Evolutionary conservation across 2,888 invertebrate genomes (phyloP).

Genomic region (Ellobium chinense): DNA sequence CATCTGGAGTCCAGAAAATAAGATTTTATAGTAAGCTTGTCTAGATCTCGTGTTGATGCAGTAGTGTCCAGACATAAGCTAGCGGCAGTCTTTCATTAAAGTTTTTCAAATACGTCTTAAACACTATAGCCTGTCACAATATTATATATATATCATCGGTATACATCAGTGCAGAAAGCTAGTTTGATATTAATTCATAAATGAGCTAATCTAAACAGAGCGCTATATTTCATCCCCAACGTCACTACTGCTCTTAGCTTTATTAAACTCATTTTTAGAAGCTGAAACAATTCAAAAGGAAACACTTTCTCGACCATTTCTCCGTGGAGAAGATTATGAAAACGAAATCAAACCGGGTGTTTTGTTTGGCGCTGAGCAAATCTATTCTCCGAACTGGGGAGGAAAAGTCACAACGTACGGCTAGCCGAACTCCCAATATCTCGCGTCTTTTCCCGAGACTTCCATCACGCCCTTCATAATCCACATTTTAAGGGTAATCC

Average conservation of each 20-base stretch:
- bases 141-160: too few relatives aligned
- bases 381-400: not conserved
- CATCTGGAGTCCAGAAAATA: too few relatives aligned
- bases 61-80: too few relatives aligned
- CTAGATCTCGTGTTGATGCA: too few relatives aligned
- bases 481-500: slow-evolving; percentile 28
- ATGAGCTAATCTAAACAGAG: too few relatives aligned
- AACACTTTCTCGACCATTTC: not conserved
- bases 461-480: slow-evolving; percentile 30
- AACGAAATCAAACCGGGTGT: slow-evolving; percentile 7
- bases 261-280: not conserved
- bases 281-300: not conserved
- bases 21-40: too few relatives aligned
- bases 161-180: too few relatives aligned
- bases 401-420: not conserved
- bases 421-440: not conserved
- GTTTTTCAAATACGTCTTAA: too few relatives aligned
- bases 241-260: slow-evolving; percentile 2
- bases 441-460: slow-evolving; percentile 4
- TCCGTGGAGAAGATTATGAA: not conserved
- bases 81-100: too few relatives aligned
- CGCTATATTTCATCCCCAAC: not conserved
- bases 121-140: too few relatives aligned
- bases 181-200: too few relatives aligned
- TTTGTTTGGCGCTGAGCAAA: slow-evolving; percentile 14